Base-by-base conservation (phyloP, 2,113 vertebrate species). In the Xiphophorus hellerii region DNA sequence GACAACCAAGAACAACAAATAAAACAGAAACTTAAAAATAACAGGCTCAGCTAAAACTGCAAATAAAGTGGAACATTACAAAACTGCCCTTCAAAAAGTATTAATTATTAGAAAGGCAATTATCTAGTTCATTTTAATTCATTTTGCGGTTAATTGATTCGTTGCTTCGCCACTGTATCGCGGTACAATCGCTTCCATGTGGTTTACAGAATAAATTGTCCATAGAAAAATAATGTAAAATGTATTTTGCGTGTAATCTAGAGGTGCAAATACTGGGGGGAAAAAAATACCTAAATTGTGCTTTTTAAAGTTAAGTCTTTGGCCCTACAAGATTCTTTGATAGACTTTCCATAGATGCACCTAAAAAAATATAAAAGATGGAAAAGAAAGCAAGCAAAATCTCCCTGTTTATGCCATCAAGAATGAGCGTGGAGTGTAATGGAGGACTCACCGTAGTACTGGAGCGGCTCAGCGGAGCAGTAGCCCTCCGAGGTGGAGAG, bases 391-490 rank as follows among this genome's bases (percentile, higher is more conserved):
- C 2, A 1, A 48, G 17, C 7, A n/a, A 58, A 58, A n/a, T n/a
- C 25, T 58, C 5, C 51, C 22, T 10, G 51, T 58, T n/a, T 10
- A 11, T n/a, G 17, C 25, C 10, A n/a, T n/a, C 0, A 25, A 69
- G 35, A 63, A 64, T 28, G 11, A 58, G 27, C 8, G 2, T n/a
- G 25, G 3, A 54, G 67, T 8, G 61, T 62, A 37, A 65, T 69
- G 42, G 71, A 76, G 81, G 82, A 89, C 96, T 94, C 90, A 98
- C 97, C 96, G 0, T 96, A 98, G 87, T 95, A 96, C 82, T 96
- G 96, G 5, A 95, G 81, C 5, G 93, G 94, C 73, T 98, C 97
- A 28, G 95, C 81, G 30, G 96, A 92, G 84, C 94, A 94, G 78
- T 94, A 96, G 39, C 93, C 93, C 12, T 98, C 97, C 4, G 95